Percentiles rank a stretch among this genome's conserved stretches.
Conservation (phyloP, 2,113 vertebrate species). For the Nibea albiflora region DNA sequence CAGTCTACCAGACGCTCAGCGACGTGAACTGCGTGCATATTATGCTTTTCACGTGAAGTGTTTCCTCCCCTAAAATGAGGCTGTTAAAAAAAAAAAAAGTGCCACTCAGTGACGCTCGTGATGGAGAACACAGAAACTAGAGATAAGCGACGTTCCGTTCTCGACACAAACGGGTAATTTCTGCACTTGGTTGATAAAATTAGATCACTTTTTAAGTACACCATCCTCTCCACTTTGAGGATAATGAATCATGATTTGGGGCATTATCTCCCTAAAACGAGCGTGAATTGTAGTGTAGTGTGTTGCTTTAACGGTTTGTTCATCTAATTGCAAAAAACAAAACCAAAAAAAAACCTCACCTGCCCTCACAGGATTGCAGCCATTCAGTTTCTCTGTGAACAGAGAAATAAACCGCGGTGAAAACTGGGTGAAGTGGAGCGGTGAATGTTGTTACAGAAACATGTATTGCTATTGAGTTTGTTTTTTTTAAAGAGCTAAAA, state of each 20-base stretch:
- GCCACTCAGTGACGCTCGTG: conserved; percentile 40
- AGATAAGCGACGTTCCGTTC: conserved; percentile 44
- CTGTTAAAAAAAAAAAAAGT: conserved; percentile 45
- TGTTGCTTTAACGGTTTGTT: neutral
- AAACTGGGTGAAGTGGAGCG: too few species aligned
- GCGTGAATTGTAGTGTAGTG: neutral
- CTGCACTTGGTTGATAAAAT: conserved; percentile 43
- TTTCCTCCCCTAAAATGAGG: conserved; percentile 41
- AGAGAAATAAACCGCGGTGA: too few species aligned
- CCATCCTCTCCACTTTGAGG: conserved; percentile 27
- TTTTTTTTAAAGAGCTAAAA: too few species aligned
- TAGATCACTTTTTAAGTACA: conserved; percentile 23
- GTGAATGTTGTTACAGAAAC: too few species aligned
- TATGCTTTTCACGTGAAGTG: conserved; percentile 22
- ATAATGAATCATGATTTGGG: conserved; percentile 17
- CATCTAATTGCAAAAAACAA: neutral
- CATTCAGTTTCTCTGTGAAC: neutral
- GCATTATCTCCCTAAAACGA: neutral
- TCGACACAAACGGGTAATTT: conserved; percentile 28
- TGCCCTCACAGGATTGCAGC: neutral
- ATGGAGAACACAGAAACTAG: conserved; percentile 20
- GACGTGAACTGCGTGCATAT: conserved; percentile 14
- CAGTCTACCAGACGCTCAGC: neutral
- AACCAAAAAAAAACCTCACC: too few species aligned
- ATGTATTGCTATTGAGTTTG: too few species aligned